Evolutionary conservation across 2,888 invertebrate species (phyloP).

Genomic region (Rhimphoctona megacephalus): DNA sequence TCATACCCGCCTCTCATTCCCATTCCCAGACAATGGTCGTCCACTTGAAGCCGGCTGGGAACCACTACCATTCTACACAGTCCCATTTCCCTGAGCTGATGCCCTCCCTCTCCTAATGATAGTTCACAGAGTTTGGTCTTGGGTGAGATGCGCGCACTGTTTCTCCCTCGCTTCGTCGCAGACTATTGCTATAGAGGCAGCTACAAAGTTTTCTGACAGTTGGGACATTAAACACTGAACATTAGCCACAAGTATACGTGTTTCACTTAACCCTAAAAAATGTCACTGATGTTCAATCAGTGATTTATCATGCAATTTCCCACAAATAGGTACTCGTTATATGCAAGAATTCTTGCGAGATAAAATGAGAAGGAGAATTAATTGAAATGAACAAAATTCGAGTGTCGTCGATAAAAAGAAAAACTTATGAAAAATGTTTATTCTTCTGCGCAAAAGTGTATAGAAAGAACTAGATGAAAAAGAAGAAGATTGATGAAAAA

Average conservation of each 20-base stretch:
- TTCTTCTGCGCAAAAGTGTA: conserved; percentile 19
- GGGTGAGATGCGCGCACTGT: conserved; percentile 75
- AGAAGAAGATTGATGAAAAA: conserved; percentile 73
- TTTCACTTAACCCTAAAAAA: conserved; percentile 3
- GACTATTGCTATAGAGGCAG: neutral
- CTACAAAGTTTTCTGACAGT: neutral
- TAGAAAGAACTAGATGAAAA: conserved; percentile 37
- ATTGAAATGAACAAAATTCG: conserved; percentile 21
- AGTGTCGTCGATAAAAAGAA: conserved; percentile 23
- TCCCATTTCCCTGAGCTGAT: conserved; percentile 15
- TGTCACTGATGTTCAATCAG: neutral
- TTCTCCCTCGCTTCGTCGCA: neutral
- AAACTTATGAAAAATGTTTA: conserved; percentile 9
- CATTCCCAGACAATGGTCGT: conserved; percentile 80
- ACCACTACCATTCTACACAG: conserved; percentile 43
- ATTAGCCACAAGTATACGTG: neutral
- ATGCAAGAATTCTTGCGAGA: neutral
- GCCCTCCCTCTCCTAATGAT: conserved; percentile 74
- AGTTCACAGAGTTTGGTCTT: conserved; percentile 79
- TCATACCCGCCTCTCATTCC: conserved; percentile 78
- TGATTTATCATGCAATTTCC: neutral
- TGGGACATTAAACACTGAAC: neutral
- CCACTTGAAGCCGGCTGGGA: conserved; percentile 76
- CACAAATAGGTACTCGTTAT: neutral
- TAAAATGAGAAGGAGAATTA: conserved; percentile 14